phyloP scores from a whole-genome alignment of 2,888 invertebrate genomes.

The Agonopterix alstromeriana region DNA sequence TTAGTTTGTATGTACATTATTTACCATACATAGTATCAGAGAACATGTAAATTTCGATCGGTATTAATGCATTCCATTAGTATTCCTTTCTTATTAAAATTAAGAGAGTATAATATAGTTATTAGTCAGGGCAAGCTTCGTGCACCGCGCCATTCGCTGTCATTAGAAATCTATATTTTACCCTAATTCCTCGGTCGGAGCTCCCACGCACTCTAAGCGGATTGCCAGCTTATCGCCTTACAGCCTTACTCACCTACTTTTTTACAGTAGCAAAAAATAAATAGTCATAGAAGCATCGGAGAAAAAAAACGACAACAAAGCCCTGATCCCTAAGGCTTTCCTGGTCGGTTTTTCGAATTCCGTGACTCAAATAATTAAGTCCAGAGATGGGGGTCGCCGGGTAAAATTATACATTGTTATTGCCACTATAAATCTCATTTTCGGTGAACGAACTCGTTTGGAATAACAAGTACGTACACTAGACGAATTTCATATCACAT shows the following conservation, averaged over 20 bases:
- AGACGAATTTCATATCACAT: conserved; percentile 37
- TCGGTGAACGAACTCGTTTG: conserved; percentile 50
- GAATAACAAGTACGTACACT: conserved; percentile 52
- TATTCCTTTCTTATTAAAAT: neutral
- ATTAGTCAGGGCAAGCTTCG: conserved; percentile 14
- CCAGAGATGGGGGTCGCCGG: conserved; percentile 55
- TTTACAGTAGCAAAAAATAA: conserved; percentile 60
- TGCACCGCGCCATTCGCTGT: conserved; percentile 25
- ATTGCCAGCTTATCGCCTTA: conserved; percentile 69
- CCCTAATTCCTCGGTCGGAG: conserved; percentile 50
- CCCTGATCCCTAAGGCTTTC: conserved; percentile 62
- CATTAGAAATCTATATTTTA: conserved; percentile 67
- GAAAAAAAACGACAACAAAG: conserved; percentile 57
- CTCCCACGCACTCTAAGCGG: conserved; percentile 65
- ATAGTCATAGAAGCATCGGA: conserved; percentile 44
- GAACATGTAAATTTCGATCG: neutral
- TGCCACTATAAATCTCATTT: conserved; percentile 69
- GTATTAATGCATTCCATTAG: neutral
- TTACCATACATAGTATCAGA: too few relatives aligned
- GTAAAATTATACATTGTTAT: conserved; percentile 71
- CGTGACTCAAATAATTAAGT: conserved; percentile 76
- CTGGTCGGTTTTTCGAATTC: conserved; percentile 63
- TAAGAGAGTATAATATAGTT: conserved; percentile 3
- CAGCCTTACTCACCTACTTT: conserved; percentile 58
- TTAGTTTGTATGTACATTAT: too few relatives aligned